Conservation (phyloP, 2,113 vertebrate genomes). For the Hydrochoerus hydrochaeris region DNA sequence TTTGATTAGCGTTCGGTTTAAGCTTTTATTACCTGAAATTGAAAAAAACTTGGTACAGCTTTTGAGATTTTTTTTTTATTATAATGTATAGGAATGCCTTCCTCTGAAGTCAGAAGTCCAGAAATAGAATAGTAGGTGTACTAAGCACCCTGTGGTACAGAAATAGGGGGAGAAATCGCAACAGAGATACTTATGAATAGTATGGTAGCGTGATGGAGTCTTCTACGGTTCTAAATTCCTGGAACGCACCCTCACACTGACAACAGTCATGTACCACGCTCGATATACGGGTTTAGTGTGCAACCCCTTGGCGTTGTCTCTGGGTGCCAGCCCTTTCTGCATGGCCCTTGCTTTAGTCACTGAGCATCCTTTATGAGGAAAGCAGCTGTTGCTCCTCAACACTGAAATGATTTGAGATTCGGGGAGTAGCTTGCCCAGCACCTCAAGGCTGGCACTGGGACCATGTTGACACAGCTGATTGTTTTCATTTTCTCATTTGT, state of each 20-base stretch:
- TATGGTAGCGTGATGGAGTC: neutral
- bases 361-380: neutral
- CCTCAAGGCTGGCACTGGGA: neutral
- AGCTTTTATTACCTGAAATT: constrained; percentile 35
- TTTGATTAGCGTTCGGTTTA: constrained; percentile 37
- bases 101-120: neutral
- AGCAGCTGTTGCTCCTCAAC: neutral
- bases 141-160: neutral
- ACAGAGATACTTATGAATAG: neutral
- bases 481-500: constrained; percentile 29
- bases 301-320: neutral
- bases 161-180: neutral
- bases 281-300: neutral
- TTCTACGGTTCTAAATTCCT: constrained; percentile 25
- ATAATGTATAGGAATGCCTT: neutral
- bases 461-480: neutral
- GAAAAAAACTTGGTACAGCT: neutral
- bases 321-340: neutral
- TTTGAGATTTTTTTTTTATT: neutral
- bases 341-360: neutral
- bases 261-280: neutral
- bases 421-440: neutral
- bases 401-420: neutral
- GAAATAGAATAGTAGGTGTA: neutral
- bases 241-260: neutral